Conservation (phyloP, 92 coral and sea anemone genomes). For the Scolanthus callimorphus region DNA sequence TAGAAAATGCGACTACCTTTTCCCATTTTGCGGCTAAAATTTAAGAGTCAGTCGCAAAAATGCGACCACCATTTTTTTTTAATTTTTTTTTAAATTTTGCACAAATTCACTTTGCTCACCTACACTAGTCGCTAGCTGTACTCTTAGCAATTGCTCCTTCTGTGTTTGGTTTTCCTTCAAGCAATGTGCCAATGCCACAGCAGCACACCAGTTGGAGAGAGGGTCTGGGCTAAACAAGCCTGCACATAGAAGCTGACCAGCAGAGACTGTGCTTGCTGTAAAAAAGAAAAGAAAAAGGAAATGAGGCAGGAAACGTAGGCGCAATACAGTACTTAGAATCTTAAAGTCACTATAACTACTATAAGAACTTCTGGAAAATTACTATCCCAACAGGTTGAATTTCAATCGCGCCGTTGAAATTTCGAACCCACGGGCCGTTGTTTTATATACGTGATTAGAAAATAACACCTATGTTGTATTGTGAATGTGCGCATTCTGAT, state of each 20-base stretch:
- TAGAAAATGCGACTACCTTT: not conserved
- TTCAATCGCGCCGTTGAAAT: too few relatives aligned
- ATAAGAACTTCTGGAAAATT: too few relatives aligned
- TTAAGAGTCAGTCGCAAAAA: not conserved
- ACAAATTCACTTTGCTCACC: slow-evolving; percentile 29
- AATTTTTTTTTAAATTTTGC: too few relatives aligned
- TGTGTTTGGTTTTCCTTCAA: slow-evolving; percentile 89
- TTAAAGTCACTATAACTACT: too few relatives aligned
- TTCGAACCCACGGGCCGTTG: too few relatives aligned
- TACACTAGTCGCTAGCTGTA: slow-evolving; percentile 94
- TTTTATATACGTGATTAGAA: too few relatives aligned
- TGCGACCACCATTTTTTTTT: not conserved
- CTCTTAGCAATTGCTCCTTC: slow-evolving; percentile 95
- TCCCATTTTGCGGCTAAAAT: too few relatives aligned
- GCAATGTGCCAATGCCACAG: slow-evolving; percentile 95
- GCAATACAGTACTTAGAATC: too few relatives aligned
- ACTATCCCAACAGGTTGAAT: too few relatives aligned
- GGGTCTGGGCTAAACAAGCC: slow-evolving; percentile 92
- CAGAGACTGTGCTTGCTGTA: slow-evolving; percentile 72
- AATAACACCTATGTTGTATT: too few relatives aligned
- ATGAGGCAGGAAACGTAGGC: not conserved
- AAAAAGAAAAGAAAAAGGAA: not conserved
- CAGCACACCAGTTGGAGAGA: slow-evolving; percentile 95
- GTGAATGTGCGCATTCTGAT: too few relatives aligned
- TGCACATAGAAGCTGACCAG: slow-evolving; percentile 94